Evolutionary conservation across 1,140 invertebrate genomes (phyloP).

Genomic region (Copidosoma floridanum): DNA sequence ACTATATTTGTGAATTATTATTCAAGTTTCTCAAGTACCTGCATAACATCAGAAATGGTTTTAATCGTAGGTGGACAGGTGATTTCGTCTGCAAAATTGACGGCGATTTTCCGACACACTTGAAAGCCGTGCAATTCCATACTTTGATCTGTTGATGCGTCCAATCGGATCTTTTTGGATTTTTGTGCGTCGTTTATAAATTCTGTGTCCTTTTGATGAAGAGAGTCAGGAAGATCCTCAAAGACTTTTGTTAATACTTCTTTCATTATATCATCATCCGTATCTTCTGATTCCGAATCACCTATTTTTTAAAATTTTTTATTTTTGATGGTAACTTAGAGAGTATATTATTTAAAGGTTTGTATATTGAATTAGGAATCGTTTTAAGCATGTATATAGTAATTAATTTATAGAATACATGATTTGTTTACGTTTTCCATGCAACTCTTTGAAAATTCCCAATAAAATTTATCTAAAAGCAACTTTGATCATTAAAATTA

Average conservation of each 20-base stretch:
- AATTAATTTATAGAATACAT: too few relatives aligned
- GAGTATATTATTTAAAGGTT: too few relatives aligned
- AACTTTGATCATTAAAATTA: not conserved
- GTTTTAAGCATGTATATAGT: too few relatives aligned
- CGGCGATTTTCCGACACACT: constrained; percentile 44
- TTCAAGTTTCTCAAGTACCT: too few relatives aligned
- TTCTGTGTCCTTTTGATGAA: constrained; percentile 30
- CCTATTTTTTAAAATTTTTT: constrained; percentile 24
- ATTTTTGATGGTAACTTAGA: too few relatives aligned
- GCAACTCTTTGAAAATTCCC: too few relatives aligned
- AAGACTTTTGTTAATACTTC: constrained; percentile 49
- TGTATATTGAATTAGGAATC: too few relatives aligned
- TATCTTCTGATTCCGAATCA: constrained; percentile 43
- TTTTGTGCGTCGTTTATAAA: constrained; percentile 38
- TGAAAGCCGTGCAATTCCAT: constrained; percentile 50
- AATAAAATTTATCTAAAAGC: not conserved
- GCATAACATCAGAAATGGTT: not conserved
- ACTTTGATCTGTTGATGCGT: too few relatives aligned
- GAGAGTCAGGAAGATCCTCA: constrained; percentile 46
- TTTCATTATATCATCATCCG: constrained; percentile 47
- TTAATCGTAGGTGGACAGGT: constrained; percentile 1
- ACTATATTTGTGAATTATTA: too few relatives aligned
- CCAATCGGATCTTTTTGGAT: constrained; percentile 36
- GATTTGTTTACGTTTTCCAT: too few relatives aligned
- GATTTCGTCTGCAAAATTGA: constrained; percentile 46